phyloP scores from a whole-genome alignment of 2,797 vertebrate species.

The Myioborus melanocephalus region DNA sequence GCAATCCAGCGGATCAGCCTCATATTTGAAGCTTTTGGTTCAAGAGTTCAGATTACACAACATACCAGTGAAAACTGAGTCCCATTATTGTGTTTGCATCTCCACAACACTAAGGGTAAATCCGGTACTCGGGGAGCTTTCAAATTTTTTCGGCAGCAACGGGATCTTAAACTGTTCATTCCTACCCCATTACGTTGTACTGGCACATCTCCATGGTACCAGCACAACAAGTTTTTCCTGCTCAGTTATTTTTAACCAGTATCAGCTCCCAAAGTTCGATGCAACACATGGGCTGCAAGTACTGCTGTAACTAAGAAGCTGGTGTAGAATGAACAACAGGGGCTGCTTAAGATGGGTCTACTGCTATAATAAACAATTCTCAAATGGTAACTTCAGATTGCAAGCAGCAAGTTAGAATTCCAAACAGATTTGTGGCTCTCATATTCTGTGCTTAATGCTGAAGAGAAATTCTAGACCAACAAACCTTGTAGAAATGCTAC shows the following conservation, averaged over 20 bases:
- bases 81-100: not conserved
- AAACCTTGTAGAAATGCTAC: not conserved
- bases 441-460: not conserved
- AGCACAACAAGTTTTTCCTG: not conserved
- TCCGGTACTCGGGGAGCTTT: not conserved
- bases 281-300: not conserved
- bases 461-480: not conserved
- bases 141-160: not conserved
- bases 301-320: not conserved
- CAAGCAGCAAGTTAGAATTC: not conserved
- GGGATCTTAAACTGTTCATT: not conserved
- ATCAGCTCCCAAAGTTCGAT: not conserved
- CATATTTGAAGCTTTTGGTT: not conserved
- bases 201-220: not conserved
- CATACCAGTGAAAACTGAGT: not conserved
- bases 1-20: not conserved
- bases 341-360: not conserved
- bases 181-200: not conserved
- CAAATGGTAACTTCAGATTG: not conserved
- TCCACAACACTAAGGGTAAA: not conserved
- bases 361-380: not conserved
- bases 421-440: not conserved
- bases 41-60: not conserved
- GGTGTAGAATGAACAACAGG: not conserved
- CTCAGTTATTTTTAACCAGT: constrained; percentile 45